phyloP scores from a whole-genome alignment of 1,140 invertebrate species.

The Manduca sexta region DNA sequence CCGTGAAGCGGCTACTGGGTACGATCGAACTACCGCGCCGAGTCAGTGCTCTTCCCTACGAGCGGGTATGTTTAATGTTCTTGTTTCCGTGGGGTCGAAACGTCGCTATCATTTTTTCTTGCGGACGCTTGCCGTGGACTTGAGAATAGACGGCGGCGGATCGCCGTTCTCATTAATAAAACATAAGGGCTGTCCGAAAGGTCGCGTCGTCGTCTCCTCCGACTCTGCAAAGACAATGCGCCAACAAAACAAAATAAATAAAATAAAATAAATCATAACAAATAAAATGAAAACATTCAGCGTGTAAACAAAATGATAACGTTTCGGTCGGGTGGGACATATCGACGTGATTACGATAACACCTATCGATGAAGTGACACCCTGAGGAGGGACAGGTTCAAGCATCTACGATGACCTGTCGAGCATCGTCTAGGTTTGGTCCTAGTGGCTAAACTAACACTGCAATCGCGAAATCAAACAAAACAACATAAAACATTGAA shows the following conservation, averaged over 20 bases:
- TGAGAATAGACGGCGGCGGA: constrained; percentile 69
- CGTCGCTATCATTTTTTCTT: constrained; percentile 64
- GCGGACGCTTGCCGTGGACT: constrained; percentile 66
- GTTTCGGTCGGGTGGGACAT: constrained; percentile 21
- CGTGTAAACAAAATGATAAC: constrained; percentile 12
- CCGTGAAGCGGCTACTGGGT: constrained; percentile 37
- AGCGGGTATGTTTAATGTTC: constrained; percentile 30
- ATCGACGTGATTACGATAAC: constrained; percentile 22
- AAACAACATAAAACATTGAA: constrained; percentile 45
- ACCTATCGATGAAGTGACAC: constrained; percentile 28
- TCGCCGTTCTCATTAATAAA: constrained; percentile 76
- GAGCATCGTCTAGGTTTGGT: constrained; percentile 52
- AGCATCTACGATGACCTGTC: constrained; percentile 52
- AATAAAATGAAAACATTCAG: constrained; percentile 24
- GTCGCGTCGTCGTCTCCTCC: constrained; percentile 78
- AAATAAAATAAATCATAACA: constrained; percentile 37
- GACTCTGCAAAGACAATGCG: constrained; percentile 72
- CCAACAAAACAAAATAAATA: constrained; percentile 66
- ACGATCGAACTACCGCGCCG: constrained; percentile 33
- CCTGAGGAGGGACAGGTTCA: constrained; percentile 51
- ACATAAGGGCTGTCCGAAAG: constrained; percentile 83
- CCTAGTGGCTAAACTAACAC: constrained; percentile 59
- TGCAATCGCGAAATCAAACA: constrained; percentile 49
- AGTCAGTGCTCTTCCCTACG: constrained; percentile 38
- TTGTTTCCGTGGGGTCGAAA: constrained; percentile 30